Conservation (phyloP, 2,113 vertebrate genomes). For the Smithornis capensis region DNA sequence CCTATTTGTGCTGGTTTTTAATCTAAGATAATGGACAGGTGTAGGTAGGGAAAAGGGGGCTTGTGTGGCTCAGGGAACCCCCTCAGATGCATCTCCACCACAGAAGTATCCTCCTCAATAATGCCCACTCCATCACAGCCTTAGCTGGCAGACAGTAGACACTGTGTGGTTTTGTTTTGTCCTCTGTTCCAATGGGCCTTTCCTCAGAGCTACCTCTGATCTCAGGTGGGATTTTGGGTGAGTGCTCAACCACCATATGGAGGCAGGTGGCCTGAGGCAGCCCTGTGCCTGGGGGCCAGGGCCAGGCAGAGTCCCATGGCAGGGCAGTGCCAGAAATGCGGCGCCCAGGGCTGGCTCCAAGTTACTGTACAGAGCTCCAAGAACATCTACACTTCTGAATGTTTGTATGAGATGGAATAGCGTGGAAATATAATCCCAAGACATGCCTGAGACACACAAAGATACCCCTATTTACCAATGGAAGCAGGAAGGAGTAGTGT, state of each 20-base stretch:
- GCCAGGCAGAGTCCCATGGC: neutral
- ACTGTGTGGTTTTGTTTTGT: fast-evolving
- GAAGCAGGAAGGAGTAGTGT: neutral
- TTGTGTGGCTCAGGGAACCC: neutral
- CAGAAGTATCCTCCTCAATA: fast-evolving
- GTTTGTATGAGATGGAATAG: neutral
- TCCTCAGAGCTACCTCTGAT: neutral
- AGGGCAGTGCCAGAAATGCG: neutral
- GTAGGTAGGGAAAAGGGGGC: neutral
- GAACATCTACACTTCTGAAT: neutral
- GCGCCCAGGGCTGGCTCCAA: neutral
- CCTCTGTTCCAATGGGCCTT: neutral
- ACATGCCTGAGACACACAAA: neutral
- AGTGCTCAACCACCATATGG: neutral
- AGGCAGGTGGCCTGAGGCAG: neutral
- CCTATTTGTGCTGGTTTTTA: neutral
- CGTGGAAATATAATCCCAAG: neutral
- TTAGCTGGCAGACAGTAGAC: neutral
- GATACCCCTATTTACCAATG: neutral
- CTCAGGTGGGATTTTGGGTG: neutral
- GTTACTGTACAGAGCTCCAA: neutral
- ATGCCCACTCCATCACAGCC: fast-evolving
- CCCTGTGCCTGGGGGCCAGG: neutral
- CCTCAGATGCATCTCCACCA: neutral
- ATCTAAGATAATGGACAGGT: neutral